Conservation (phyloP, 2,888 invertebrate genomes). For the Chaetoderma sp. region DNA sequence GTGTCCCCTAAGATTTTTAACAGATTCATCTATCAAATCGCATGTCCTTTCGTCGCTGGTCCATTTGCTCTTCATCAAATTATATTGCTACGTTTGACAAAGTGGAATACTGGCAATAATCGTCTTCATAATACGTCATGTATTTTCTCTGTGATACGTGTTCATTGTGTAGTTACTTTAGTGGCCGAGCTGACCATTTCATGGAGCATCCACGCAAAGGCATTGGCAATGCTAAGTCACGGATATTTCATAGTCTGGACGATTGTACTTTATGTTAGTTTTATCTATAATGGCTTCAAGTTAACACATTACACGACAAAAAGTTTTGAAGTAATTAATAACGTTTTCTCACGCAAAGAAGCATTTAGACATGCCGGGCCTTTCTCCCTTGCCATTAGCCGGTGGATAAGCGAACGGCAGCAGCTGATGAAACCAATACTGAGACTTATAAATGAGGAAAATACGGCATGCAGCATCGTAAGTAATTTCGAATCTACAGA, state of each 20-base stretch:
- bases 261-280: constrained; percentile 72
- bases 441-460: constrained; percentile 70
- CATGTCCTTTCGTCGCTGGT: constrained; percentile 74
- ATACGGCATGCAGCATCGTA: constrained; percentile 66
- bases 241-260: constrained; percentile 74
- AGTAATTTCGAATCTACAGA: constrained; percentile 54
- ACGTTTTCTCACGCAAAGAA: constrained; percentile 6
- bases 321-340: constrained; percentile 1
- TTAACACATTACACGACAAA: constrained; percentile 63
- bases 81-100: constrained; percentile 74
- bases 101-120: constrained; percentile 72
- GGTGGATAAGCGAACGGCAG: too few species aligned
- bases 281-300: constrained; percentile 73
- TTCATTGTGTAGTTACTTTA: constrained; percentile 72
- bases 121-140: constrained; percentile 70
- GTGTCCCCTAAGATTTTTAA: constrained; percentile 72
- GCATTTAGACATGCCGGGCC: constrained; percentile 17
- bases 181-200: constrained; percentile 71
- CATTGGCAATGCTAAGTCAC: constrained; percentile 69
- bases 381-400: too few species aligned
- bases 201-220: constrained; percentile 53
- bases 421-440: constrained; percentile 72
- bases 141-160: constrained; percentile 68
- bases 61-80: constrained; percentile 75
- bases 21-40: constrained; percentile 73